Conservation (phyloP, 2,797 vertebrate species). For the Botia almorhae region DNA sequence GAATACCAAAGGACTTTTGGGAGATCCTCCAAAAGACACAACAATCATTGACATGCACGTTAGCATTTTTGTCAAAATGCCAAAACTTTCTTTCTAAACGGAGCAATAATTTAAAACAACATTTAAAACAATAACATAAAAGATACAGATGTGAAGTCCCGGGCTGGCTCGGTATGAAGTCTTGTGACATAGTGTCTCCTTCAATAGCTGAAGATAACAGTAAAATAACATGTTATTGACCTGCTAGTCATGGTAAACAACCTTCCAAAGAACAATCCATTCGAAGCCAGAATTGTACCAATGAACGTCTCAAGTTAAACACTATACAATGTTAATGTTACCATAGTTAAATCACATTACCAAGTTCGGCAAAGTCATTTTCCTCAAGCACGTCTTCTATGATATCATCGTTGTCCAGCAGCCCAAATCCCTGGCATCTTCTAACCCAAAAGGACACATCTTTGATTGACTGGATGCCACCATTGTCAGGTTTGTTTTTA, state of each 20-base stretch:
- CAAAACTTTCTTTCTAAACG: no score
- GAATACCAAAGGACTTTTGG: neutral
- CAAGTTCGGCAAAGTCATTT: constrained; percentile 96
- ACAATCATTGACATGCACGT: constrained; percentile 24
- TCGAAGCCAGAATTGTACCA: neutral
- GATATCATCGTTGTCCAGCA: constrained; percentile 88
- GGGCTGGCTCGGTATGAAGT: constrained; percentile 91
- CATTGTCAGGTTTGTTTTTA: constrained; percentile 96
- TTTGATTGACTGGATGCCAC: constrained; percentile 83
- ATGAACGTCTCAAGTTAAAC: constrained; percentile 6
- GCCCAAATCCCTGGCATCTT: constrained; percentile 89
- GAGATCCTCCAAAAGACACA: neutral
- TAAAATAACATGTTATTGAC: constrained; percentile 9
- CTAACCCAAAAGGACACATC: constrained; percentile 84
- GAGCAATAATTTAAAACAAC: neutral
- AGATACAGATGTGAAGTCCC: constrained; percentile 96
- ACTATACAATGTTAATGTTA: neutral
- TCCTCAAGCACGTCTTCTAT: constrained; percentile 92
- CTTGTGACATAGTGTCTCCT: constrained; percentile 92
- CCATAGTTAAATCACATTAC: constrained; percentile 75
- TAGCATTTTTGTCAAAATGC: neutral
- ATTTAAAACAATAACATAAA: constrained; percentile 62
- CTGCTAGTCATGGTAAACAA: neutral
- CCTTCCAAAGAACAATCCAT: neutral
- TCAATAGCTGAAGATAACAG: constrained; percentile 84